Conservation (phyloP, 53 echinoderm and acorn worm species). For the Zoroaster sp. region DNA sequence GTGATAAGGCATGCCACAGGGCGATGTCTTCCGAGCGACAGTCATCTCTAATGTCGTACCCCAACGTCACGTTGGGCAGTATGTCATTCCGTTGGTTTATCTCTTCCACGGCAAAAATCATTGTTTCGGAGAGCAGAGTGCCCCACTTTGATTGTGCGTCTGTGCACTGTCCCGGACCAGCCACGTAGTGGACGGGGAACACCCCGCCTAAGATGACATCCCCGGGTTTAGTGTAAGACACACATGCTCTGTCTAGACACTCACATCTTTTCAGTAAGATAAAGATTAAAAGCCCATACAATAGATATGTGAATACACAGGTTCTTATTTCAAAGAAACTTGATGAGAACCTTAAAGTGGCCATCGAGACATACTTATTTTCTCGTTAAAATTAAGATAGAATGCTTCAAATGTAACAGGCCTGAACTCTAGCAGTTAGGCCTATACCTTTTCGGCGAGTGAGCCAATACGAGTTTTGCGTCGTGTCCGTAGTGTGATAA, state of each 20-base stretch:
- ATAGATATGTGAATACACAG: too few relatives aligned
- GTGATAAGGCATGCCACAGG: conserved; percentile 19
- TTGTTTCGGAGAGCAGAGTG: conserved; percentile 52
- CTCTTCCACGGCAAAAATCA: conserved; percentile 73
- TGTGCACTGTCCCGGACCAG: conserved; percentile 5
- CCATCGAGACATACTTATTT: too few relatives aligned
- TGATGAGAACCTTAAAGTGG: too few relatives aligned
- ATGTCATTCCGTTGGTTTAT: conserved; percentile 68
- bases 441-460: too few relatives aligned
- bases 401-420: too few relatives aligned
- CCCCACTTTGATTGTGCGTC: conserved; percentile 15
- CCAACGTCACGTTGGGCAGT: conserved; percentile 71
- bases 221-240: conserved; percentile 9
- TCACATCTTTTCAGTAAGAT: not conserved
- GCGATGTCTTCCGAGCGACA: conserved; percentile 22
- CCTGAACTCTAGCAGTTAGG: too few relatives aligned
- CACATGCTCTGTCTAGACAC: not conserved
- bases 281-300: too few relatives aligned
- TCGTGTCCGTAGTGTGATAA: too few relatives aligned
- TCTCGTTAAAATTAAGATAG: too few relatives aligned
- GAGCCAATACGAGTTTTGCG: too few relatives aligned
- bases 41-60: conserved; percentile 42
- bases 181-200: conserved; percentile 27
- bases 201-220: conserved; percentile 13
- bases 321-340: too few relatives aligned